Conservation (phyloP, 2,113 vertebrate species). For the Aspiorhynchus laticeps region DNA sequence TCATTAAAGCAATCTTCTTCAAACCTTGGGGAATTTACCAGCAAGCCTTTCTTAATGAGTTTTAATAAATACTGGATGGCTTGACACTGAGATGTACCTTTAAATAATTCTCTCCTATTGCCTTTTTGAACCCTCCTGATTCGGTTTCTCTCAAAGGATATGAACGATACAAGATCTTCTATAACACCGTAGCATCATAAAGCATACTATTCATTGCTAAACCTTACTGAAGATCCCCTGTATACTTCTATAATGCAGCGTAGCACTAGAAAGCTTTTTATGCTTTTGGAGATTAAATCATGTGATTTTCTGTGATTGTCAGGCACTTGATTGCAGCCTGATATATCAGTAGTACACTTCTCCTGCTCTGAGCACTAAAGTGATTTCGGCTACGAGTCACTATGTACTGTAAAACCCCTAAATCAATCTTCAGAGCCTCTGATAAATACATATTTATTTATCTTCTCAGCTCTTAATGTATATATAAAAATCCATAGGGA, state of each 20-base stretch:
- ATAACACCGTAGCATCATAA: neutral
- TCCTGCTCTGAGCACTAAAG: neutral
- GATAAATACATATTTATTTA: neutral
- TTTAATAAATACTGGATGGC: constrained; percentile 37
- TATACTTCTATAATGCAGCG: neutral
- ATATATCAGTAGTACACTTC: neutral
- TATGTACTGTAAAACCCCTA: neutral
- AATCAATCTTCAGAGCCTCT: neutral
- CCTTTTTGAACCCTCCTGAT: constrained; percentile 32
- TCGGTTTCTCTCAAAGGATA: neutral
- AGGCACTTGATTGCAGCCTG: neutral
- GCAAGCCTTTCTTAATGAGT: constrained; percentile 39
- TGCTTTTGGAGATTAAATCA: neutral
- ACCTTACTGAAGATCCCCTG: neutral
- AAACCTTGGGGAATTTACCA: constrained; percentile 28
- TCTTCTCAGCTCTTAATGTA: neutral
- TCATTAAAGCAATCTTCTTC: constrained; percentile 46
- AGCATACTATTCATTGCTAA: neutral
- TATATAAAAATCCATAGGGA: neutral
- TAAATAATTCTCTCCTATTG: constrained; percentile 42
- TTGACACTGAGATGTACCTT: constrained; percentile 31
- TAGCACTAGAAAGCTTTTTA: neutral
- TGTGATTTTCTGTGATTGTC: neutral
- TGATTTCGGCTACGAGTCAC: neutral
- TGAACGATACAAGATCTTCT: neutral